Base-by-base conservation (phyloP, 2,888 invertebrate species). In the Drosophila neutralis region DNA sequence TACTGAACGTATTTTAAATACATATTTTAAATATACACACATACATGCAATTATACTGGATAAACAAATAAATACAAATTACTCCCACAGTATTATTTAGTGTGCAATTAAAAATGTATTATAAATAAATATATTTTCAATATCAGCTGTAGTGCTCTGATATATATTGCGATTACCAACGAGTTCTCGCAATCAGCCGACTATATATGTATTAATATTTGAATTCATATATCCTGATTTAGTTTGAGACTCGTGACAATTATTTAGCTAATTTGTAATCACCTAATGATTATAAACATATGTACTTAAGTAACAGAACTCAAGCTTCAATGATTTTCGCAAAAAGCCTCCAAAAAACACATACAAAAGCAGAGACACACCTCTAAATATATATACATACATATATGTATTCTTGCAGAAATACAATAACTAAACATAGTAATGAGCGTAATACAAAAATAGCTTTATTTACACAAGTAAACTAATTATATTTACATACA, bases 391-490 rank as follows among this genome's bases (percentile, higher is more conserved):
- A 52, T 36, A 58, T 53, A 56, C 21, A 56, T 21, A 53, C 29
- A 40, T 15, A 54, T 70, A 61, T 78, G 71, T 81, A 81, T 82
- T 68, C 45, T 56, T 76, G 79, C 69, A 61, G 59, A 66, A 76
- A 78, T 64, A 76, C 69, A 85, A 84, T 69, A 78, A 79, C 69
- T 78, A 71, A 68, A 59, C 48, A 70, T 77, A 76, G 67, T 76
- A 78, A 76, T 70, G 70, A 76, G 83, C 80, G 78, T 77, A 77
- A 77, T 77, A 69, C 38, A 78, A 83, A 83, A 69, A 83, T 81
- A 83, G 83, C 83, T 83, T 83, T 83, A 83, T 83, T 83, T 83
- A 83, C 83, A 83, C 83, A 60, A 76, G 76, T 85, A 80, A 82
- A 83, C 71, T 81, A 83, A 74, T 70, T 69, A 70, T 77, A 78